These are phyloP conservation scores for Thinocorus orbignyianus DNA, from an alignment of 2,113 vertebrate species.

Conservation along the genomic window DNA sequence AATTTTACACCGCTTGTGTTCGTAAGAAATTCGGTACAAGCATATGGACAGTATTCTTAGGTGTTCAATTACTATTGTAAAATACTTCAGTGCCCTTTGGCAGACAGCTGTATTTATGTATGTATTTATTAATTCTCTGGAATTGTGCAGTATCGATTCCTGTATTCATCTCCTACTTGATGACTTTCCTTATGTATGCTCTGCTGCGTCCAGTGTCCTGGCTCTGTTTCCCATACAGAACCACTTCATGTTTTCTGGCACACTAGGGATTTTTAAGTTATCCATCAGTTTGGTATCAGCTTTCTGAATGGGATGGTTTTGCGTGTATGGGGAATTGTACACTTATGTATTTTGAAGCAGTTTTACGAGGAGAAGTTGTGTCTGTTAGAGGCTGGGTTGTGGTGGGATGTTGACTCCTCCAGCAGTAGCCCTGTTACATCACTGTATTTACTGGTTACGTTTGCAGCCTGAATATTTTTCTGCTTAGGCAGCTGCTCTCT, in stretches of 20 bases:
- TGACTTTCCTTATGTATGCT: neutral
- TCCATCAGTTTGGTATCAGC: neutral
- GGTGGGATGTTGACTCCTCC: neutral
- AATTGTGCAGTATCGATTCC: neutral
- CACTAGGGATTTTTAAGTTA: neutral
- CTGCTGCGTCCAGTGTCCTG: neutral
- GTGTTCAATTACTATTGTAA: neutral
- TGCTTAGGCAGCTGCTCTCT: neutral
- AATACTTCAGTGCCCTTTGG: neutral
- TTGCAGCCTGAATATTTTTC: neutral
- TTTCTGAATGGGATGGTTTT: neutral
- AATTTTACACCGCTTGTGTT: neutral
- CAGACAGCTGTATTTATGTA: neutral
- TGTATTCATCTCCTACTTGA: neutral
- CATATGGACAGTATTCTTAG: neutral
- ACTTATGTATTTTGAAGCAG: neutral
- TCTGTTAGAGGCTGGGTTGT: neutral
- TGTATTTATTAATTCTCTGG: neutral
- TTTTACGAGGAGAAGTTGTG: neutral
- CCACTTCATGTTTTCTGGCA: neutral
- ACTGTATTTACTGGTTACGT: neutral
- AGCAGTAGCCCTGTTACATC: neutral
- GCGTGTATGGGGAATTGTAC: accelerated
- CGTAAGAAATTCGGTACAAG: neutral
- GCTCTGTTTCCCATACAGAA: neutral